A percentile compares a stretch with the other conserved stretches of the same genome.
These are phyloP conservation scores for Acrocephalus scirpaceus DNA, from an alignment of 2,797 vertebrate genomes.

Conservation along the genomic window DNA sequence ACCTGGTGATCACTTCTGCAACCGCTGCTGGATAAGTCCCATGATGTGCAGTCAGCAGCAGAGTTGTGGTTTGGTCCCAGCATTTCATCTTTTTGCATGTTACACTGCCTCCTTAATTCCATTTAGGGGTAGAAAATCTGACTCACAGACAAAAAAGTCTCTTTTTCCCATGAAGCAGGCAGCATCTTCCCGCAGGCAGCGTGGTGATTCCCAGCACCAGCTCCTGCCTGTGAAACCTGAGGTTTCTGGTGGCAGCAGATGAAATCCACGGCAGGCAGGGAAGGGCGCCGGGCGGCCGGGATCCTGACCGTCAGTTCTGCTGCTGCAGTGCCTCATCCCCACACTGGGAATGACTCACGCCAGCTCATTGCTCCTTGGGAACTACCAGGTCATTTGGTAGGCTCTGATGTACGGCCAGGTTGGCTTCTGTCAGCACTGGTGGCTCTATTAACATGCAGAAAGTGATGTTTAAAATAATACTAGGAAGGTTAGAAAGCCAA, in stretches of 20 bases:
- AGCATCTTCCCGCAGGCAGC: background rate
- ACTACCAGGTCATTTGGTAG: background rate
- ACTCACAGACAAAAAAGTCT: background rate
- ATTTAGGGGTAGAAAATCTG: background rate
- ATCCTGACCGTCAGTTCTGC: background rate
- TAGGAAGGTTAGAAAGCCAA: background rate
- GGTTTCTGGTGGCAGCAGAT: background rate
- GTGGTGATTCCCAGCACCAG: background rate
- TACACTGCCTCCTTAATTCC: background rate
- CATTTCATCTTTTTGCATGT: background rate
- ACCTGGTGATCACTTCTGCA: accelerated
- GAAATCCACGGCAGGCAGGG: background rate
- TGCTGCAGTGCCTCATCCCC: background rate
- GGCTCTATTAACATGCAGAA: background rate
- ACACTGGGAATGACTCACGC: background rate
- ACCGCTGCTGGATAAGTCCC: accelerated
- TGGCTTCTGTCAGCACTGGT: background rate
- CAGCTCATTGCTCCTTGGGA: constrained; percentile 33
- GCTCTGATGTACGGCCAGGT: background rate
- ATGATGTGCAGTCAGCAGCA: accelerated
- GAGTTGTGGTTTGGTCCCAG: background rate
- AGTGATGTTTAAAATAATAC: constrained; percentile 20
- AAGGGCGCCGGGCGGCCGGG: background rate
- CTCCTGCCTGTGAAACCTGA: background rate
- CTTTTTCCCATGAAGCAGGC: background rate